These are phyloP conservation scores for Eciton burchellii DNA, from an alignment of 1,140 invertebrate species.

Conservation along the genomic window DNA sequence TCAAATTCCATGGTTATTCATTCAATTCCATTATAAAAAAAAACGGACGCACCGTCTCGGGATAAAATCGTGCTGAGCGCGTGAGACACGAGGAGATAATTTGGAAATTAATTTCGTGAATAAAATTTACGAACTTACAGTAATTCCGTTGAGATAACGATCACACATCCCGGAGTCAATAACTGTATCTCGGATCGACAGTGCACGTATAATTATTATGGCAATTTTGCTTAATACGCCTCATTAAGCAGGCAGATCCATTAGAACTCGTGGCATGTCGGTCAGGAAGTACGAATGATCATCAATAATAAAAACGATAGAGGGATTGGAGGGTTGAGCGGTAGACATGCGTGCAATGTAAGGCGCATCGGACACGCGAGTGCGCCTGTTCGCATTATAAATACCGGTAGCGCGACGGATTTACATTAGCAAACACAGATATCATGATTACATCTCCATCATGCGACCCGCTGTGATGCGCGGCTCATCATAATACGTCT, in stretches of 20 bases:
- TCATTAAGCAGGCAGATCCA: slow-evolving; percentile 41
- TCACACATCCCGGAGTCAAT: slow-evolving; percentile 4
- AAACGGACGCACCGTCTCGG: background rate
- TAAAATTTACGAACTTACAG: slow-evolving; percentile 16
- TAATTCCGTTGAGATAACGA: slow-evolving; percentile 45
- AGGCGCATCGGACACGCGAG: slow-evolving; percentile 50
- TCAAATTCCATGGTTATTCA: background rate
- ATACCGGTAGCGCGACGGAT: slow-evolving; percentile 63
- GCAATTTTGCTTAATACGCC: slow-evolving; percentile 36
- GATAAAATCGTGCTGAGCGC: background rate
- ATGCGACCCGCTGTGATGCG: slow-evolving; percentile 60
- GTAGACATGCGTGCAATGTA: slow-evolving; percentile 23
- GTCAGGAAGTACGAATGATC: slow-evolving; percentile 44
- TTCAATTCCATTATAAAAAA: slow-evolving; percentile 23
- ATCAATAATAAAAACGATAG: slow-evolving; percentile 50
- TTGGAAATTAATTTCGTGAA: slow-evolving; percentile 48
- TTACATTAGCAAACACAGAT: slow-evolving; percentile 69
- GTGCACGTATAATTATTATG: slow-evolving; percentile 45
- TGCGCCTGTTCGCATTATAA: slow-evolving; percentile 53
- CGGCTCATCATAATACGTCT: slow-evolving; percentile 56
- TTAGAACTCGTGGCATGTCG: slow-evolving; percentile 41
- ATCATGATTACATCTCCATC: slow-evolving; percentile 63
- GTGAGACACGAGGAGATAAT: background rate
- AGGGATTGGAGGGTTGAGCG: background rate
- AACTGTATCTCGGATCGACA: slow-evolving; percentile 58